phyloP scores from a whole-genome alignment of 2,888 invertebrate genomes.

The Acanthosepion pharaonis region DNA sequence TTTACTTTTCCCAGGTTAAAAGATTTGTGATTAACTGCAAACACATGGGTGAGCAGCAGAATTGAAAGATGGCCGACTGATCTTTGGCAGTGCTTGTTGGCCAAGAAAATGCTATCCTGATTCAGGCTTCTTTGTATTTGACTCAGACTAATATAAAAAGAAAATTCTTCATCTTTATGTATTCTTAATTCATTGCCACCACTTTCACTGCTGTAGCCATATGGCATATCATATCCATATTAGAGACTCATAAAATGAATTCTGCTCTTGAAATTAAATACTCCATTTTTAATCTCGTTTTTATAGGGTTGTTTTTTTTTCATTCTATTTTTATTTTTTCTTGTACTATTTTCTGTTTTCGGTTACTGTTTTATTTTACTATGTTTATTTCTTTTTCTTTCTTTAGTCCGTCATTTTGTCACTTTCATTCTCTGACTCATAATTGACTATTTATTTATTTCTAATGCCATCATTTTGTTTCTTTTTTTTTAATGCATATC shows the following conservation, averaged over 20 bases:
- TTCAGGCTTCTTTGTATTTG: not conserved
- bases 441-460: too few relatives aligned
- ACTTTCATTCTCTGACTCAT: too few relatives aligned
- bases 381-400: not conserved
- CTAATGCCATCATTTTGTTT: too few relatives aligned
- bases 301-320: not conserved
- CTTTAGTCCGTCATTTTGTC: not conserved
- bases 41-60: not conserved
- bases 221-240: not conserved
- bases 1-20: conserved; percentile 22
- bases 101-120: not conserved
- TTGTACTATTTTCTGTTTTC: too few relatives aligned
- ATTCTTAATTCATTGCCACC: not conserved
- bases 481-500: too few relatives aligned
- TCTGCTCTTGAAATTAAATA: not conserved
- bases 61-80: not conserved
- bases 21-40: conserved; percentile 33
- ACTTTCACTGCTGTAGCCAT: not conserved
- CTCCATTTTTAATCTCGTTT: not conserved
- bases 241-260: not conserved
- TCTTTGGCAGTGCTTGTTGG: not conserved
- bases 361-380: too few relatives aligned
- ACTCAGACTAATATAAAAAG: not conserved
- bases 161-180: not conserved
- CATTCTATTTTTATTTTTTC: not conserved